A percentile compares a stretch with the other conserved stretches of the same genome.
Conservation (phyloP, 2,888 invertebrate species). For the Chelonus formosanus region DNA sequence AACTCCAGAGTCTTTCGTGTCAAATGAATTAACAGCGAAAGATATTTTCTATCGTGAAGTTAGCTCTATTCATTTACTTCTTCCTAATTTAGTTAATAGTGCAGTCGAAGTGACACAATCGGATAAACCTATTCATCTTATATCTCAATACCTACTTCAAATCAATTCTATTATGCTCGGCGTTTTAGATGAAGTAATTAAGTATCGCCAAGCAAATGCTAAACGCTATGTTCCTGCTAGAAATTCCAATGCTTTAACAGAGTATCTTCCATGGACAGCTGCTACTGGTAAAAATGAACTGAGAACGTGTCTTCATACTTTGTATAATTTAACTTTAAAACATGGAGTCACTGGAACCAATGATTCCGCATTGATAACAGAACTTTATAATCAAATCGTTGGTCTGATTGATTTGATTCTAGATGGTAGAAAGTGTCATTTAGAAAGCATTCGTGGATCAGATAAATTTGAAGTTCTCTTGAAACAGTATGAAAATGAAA, state of each 20-base stretch:
- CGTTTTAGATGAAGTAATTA: slow-evolving; percentile 74
- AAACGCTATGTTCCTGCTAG: slow-evolving; percentile 66
- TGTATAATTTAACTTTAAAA: slow-evolving; percentile 59
- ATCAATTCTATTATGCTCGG: slow-evolving; percentile 61
- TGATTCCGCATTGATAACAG: slow-evolving; percentile 69
- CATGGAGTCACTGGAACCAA: slow-evolving; percentile 70
- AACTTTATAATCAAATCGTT: slow-evolving; percentile 75
- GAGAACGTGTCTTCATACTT: slow-evolving; percentile 55
- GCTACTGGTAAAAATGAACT: slow-evolving; percentile 68
- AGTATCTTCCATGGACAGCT: slow-evolving; percentile 82
- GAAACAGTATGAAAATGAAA: slow-evolving; percentile 74
- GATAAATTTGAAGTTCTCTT: slow-evolving; percentile 70
- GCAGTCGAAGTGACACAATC: slow-evolving; percentile 71
- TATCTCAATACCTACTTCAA: slow-evolving; percentile 65
- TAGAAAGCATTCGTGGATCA: slow-evolving; percentile 73
- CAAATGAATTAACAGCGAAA: slow-evolving; percentile 70
- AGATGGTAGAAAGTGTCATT: slow-evolving; percentile 76
- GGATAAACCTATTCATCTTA: slow-evolving; percentile 69
- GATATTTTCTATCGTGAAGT: slow-evolving; percentile 81
- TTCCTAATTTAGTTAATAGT: slow-evolving; percentile 71
- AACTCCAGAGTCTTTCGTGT: slow-evolving; percentile 51
- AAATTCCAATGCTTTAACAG: slow-evolving; percentile 60
- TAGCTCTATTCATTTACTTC: slow-evolving; percentile 73
- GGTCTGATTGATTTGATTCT: slow-evolving; percentile 77
- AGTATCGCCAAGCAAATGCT: slow-evolving; percentile 71